Evolutionary conservation across 2,797 vertebrate species (phyloP).

Genomic region (Sebastes kiyomatsui): DNA sequence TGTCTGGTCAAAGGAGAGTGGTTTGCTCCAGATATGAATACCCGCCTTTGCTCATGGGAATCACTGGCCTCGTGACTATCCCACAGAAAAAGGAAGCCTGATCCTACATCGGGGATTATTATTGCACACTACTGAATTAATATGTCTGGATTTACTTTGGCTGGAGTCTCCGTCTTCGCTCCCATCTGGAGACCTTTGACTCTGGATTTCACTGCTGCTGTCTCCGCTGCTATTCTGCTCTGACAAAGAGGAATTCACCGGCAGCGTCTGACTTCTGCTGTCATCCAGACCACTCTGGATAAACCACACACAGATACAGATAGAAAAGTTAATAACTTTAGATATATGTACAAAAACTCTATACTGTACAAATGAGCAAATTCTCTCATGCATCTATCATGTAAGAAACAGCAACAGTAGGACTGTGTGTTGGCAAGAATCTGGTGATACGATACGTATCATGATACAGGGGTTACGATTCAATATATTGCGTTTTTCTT

Average conservation of each 20-base stretch:
- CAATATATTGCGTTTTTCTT: too few species aligned
- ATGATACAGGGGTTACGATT: too few species aligned
- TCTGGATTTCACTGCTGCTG: constrained; percentile 56
- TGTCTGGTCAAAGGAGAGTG: constrained; percentile 40
- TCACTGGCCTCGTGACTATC: neutral
- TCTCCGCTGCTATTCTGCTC: constrained; percentile 82
- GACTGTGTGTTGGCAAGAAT: too few species aligned
- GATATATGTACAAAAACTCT: neutral
- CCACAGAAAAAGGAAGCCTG: constrained; percentile 6
- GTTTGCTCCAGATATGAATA: constrained; percentile 44
- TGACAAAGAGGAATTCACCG: constrained; percentile 81
- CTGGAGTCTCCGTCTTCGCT: constrained; percentile 74
- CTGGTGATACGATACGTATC: too few species aligned
- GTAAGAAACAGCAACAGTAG: neutral
- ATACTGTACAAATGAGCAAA: neutral
- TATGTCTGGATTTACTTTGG: constrained; percentile 84
- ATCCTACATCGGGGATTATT: constrained; percentile 22
- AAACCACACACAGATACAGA: constrained; percentile 7
- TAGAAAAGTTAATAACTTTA: neutral
- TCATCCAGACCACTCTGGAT: constrained; percentile 72
- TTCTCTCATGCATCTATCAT: neutral
- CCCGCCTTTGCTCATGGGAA: constrained; percentile 41
- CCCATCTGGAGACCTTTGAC: constrained; percentile 64
- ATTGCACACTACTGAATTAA: constrained; percentile 1
- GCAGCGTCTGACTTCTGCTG: constrained; percentile 74